Evolutionary conservation across 2,113 vertebrate genomes (phyloP), one percentile per base, ranked within the genome.

Genomic region (Callopanchax toddi): DNA sequence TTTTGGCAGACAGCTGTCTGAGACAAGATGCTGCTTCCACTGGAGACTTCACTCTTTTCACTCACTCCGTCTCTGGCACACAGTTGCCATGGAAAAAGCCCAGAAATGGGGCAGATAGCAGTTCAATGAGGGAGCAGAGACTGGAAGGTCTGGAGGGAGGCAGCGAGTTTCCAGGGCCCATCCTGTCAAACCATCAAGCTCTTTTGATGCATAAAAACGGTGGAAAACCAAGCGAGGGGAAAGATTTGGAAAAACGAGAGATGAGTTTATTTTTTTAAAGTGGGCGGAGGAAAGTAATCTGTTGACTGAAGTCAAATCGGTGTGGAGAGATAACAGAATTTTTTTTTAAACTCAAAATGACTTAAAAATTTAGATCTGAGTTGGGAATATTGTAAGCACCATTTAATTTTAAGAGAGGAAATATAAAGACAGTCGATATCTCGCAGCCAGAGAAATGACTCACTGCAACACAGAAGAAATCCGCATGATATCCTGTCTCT

Each of bases 101-200:
- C 75, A 81, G 80, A 93, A 91, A 89, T 90, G 88, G 90, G 86
- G 86, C 91, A 91, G 87, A 88, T 83, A 85, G 83, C 82, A 88
- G 89, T 90, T 90, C 89, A 84, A 72, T 84, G 78, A 78, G 87
- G 82, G 86, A 89, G 88, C 81, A 72, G 87, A 89, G 77, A 82
- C 78, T 32, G 71, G 68, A 78, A 65, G 65, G 72, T 87, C 85
- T 89, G 75, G 68, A 67, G 88, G 84, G 86, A 89, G 76, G 72
- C 43, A 53, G 81, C 57, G 71, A 69, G 80, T 88, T 88, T 90
- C 83, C 21, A 64, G 78, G 87, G 86, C 86, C 86, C 68, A 16
- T 87, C 83, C 87, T 89, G 89, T 91, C 91, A 93, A 91, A 76
- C 84, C 85, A 76, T 90, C 87, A 86, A 74, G 70, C 70, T 84